Evolutionary conservation across 2,797 vertebrate genomes (phyloP), one percentile per base, ranked within the genome.

Genomic region (Rhyacichthys aspro): DNA sequence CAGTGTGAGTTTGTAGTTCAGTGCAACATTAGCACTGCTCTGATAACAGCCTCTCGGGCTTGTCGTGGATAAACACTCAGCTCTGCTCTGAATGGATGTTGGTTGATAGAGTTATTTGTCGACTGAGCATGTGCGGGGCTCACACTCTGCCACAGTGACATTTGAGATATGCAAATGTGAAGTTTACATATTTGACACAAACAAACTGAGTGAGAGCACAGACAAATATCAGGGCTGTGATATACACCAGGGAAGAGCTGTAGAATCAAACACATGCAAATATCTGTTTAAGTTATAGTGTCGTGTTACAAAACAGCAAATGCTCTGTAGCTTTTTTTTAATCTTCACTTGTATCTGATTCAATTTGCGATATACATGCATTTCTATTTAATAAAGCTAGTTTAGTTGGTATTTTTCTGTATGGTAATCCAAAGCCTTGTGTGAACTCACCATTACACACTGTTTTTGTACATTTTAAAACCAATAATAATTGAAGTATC

Each of bases 161-260:
- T 79, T 71, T 75, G 71, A 79, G 59, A 53, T 74, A 76, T 76
- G 73, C 57, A 60, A 67, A 78, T 76, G 34, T 74, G 70, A 78
- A 69, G 77, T 74, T 76, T 72, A 70, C 63, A 76, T 47, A 73
- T 84, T 79, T 76, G 56, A 78, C 68, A 69, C 65, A 84, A 63
- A 19, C 58, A 69, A 54, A 36, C n/a, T 54, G 1, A 41, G 38
- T 61, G 59, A 65, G 61, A 62, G 10, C 3, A 34, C 64, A 44
- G 55, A 55, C 50, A 64, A 65, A 44, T 8, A 48, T 59, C 61
- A 60, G 60, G 68, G 52, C 62, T 67, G 9, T 57, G 64, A 41
- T 58, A 56, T 9, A 43, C 67, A 59, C 74, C 72, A 62, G 59
- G 15, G 43, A 37, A 45, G 36, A 52, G 38, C 47, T 39, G 55